Conservation (phyloP, 2,113 vertebrate species). For the Peromyscus maniculatus region DNA sequence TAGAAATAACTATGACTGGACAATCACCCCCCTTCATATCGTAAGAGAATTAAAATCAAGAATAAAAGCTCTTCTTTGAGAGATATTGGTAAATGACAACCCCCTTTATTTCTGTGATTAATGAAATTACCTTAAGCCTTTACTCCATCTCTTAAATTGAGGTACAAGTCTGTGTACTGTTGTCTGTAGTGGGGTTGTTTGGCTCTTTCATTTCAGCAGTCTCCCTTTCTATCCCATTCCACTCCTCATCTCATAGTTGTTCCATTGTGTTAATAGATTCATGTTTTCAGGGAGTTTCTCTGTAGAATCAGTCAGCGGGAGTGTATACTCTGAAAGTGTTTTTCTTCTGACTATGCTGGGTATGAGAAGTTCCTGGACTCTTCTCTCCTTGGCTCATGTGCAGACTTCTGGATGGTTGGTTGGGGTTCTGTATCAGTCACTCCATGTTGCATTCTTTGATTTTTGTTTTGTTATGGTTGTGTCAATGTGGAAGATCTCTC, state of each 20-base stretch:
- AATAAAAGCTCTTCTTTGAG: constrained; percentile 10
- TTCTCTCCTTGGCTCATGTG: background rate
- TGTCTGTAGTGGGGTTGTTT: background rate
- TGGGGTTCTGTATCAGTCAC: background rate
- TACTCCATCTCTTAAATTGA: constrained; percentile 5
- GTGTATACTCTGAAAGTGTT: background rate
- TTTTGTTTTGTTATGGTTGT: background rate
- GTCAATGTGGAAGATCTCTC: background rate
- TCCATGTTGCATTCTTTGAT: background rate
- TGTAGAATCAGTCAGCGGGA: background rate
- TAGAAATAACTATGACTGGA: background rate
- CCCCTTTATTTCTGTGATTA: constrained; percentile 2
- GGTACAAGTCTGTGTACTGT: constrained; percentile 11
- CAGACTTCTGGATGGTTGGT: background rate
- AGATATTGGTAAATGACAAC: background rate
- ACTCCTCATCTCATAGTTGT: constrained; percentile 22
- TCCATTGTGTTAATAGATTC: background rate
- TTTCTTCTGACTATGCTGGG: background rate
- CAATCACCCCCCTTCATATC: background rate
- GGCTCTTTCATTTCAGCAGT: constrained; percentile 4
- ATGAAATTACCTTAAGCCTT: constrained; percentile 40
- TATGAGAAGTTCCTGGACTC: background rate
- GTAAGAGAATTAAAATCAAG: constrained; percentile 40
- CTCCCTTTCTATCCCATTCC: background rate
- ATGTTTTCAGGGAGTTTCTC: constrained; percentile 46